Percentiles rank a stretch among this genome's conserved stretches.
phyloP scores from a whole-genome alignment of 2,113 vertebrate species.

The Lampris incognitus region DNA sequence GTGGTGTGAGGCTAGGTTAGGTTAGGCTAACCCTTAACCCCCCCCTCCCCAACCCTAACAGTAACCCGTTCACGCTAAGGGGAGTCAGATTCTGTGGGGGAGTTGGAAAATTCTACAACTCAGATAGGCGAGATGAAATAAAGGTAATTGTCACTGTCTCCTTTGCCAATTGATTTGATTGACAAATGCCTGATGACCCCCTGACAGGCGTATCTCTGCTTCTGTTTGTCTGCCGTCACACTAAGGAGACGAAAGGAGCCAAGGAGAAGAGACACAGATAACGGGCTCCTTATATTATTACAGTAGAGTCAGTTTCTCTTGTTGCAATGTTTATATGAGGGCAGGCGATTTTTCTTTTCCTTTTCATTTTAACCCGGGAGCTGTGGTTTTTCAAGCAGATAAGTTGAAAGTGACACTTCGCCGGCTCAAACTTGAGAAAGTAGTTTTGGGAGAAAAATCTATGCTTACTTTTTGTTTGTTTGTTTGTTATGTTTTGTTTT shows the following conservation, averaged over 20 bases:
- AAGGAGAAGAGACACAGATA: too few species aligned
- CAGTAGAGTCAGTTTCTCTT: too few species aligned
- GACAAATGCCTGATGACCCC: conserved; percentile 48
- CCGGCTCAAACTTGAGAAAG: not conserved
- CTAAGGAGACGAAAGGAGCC: conserved; percentile 19
- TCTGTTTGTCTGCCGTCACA: conserved; percentile 20
- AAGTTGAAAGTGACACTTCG: conserved; percentile 5
- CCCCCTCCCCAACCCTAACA: too few species aligned
- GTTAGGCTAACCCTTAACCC: too few species aligned
- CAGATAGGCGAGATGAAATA: conserved; percentile 40
- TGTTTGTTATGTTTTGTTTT: conserved; percentile 11
- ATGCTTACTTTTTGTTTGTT: conserved; percentile 23
- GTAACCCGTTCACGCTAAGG: too few species aligned
- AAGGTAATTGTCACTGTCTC: conserved; percentile 68
- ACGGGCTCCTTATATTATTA: too few species aligned
- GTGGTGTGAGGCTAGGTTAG: too few species aligned
- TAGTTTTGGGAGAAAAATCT: not conserved
- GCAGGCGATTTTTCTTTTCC: not conserved
- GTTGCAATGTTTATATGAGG: too few species aligned
- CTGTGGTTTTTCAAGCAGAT: not conserved
- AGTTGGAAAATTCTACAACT: too few species aligned
- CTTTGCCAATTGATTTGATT: conserved; percentile 58
- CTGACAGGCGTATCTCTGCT: conserved; percentile 29
- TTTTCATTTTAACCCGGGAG: not conserved
- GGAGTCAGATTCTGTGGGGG: too few species aligned